Evolutionary conservation across 1,140 invertebrate species (phyloP), one percentile per base, ranked within the genome.

Genomic region (Bradynema listronoti): DNA sequence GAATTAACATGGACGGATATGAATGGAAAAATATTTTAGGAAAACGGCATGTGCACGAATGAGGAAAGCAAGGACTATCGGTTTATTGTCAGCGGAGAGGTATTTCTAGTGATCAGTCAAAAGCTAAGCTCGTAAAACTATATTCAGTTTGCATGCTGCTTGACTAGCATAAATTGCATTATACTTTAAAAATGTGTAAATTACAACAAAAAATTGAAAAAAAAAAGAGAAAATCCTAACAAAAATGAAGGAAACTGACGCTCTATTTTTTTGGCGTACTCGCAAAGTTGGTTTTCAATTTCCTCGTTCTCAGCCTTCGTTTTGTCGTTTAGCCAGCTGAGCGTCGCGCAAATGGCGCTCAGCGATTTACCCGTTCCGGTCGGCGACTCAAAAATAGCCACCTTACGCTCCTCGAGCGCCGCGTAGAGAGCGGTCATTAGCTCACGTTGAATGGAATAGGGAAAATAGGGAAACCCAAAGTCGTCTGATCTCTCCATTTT

Each of bases 381-480:
- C 9, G 93, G 93, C 80, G 90, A 94, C 81, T 96, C 92, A 80
- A 97, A 94, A 60, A 97, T 91, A 42, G 90, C 91, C 39, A 94
- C 81, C 79, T 87, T 86, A 25, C 84, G 81, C 36, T 84, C 80
- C 74, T 94, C 86, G 34, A 96, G 81, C 43, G 86, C 85, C 45
- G 67, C 65, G 75, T 91, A 95, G 0, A 96, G 79, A 51, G 85
- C 82, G 73, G 81, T 84, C 92, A 96, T 96, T 79, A 97, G 90
- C 63, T 88, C 84, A 61, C 84, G 79, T 81, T 97, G 92, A 65
- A 95, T 93, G 27, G 27, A 39, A 30, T 62, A 61, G 19, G 56
- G 57, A 19, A n/a, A 11, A 51, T 46, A 62, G n/a, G 58, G 58
- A 61, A 61, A 61, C 30, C 58, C 55, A 27, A 61, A 61, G 30